Evolutionary conservation across 2,797 vertebrate genomes (phyloP).

Genomic region (Neopelma chrysocephalum): DNA sequence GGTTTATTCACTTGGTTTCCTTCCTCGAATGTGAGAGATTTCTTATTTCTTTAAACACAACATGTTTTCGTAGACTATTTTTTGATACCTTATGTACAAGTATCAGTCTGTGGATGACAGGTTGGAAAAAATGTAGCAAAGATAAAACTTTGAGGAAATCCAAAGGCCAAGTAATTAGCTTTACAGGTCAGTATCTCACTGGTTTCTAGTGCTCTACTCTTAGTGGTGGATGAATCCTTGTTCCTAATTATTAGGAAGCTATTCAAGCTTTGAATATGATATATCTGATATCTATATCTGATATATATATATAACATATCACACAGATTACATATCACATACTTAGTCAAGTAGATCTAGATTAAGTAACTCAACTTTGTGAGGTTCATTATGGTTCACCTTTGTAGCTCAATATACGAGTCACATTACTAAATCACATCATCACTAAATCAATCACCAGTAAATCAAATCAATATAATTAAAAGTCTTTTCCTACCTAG

Average conservation of each 20-base stretch:
- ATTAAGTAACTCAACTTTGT: background rate
- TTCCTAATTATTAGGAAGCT: background rate
- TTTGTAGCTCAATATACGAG: background rate
- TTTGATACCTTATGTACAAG: background rate
- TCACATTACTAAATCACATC: background rate
- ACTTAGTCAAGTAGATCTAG: background rate
- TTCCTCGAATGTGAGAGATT: background rate
- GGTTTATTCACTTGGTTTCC: background rate
- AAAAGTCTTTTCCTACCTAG: background rate
- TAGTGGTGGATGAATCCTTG: background rate
- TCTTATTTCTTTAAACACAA: background rate
- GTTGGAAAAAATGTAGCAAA: background rate
- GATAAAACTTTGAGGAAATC: background rate
- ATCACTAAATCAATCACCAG: background rate
- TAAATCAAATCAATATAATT: background rate
- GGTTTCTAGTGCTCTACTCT: background rate
- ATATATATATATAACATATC: background rate
- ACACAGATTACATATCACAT: background rate
- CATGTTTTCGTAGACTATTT: background rate
- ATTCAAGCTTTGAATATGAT: background rate
- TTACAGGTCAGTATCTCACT: background rate
- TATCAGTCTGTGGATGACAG: background rate
- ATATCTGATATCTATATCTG: background rate
- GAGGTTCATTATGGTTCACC: background rate
- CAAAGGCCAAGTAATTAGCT: background rate